phyloP scores from a whole-genome alignment of 2,797 vertebrate species.

The Falco naumanni region DNA sequence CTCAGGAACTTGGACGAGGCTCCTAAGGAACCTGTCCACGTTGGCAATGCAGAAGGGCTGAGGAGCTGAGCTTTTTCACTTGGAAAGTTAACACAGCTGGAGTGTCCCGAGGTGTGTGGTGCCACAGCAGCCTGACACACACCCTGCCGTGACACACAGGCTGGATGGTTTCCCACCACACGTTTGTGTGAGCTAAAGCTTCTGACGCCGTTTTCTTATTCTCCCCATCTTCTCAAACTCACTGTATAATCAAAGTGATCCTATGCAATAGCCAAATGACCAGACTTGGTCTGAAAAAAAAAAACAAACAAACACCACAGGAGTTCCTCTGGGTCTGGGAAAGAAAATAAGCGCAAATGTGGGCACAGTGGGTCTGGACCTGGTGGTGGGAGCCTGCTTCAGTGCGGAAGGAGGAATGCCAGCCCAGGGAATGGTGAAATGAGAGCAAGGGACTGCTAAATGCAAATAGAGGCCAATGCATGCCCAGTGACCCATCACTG shows the following conservation, averaged over 20 bases:
- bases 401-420: background rate
- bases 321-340: background rate
- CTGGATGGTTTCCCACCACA: background rate
- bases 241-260: background rate
- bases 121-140: background rate
- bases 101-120: background rate
- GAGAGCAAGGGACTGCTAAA: background rate
- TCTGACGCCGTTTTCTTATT: background rate
- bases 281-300: background rate
- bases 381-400: background rate
- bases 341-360: no score
- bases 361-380: background rate
- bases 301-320: no score
- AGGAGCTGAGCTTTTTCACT: background rate
- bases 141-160: background rate
- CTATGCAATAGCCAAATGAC: background rate
- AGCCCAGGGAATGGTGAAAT: background rate
- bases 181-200: background rate
- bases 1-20: rapidly evolving
- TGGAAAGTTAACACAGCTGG: background rate
- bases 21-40: background rate
- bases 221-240: background rate
- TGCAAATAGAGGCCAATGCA: background rate
- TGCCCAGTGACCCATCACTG: background rate
- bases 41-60: background rate